A percentile compares a stretch with the other conserved stretches of the same genome.
Evolutionary conservation across 30 jellyfish, hydroid and myxozoan species (phyloP).

Genomic region (Morbakka virulenta): DNA sequence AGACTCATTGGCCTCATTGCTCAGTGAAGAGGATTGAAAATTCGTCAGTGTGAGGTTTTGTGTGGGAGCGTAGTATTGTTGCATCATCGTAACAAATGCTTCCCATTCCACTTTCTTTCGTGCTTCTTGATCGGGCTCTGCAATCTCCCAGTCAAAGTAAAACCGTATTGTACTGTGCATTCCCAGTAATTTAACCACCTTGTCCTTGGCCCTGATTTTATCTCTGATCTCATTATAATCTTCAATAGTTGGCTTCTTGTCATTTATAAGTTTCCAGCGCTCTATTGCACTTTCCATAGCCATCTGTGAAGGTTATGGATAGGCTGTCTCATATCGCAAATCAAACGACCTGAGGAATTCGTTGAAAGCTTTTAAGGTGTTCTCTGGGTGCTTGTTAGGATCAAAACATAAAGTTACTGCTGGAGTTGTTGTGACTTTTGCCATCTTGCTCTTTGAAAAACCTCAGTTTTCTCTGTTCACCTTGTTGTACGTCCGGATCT

Average conservation of each 20-base stretch:
- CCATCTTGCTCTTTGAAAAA: not conserved
- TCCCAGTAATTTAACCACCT: not conserved
- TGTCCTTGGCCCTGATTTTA: not conserved
- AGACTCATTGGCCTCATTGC: not conserved
- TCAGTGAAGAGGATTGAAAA: not conserved
- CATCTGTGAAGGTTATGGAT: not conserved
- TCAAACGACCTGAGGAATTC: too few species aligned
- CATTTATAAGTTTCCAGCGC: not conserved
- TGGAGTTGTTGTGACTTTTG: too few species aligned
- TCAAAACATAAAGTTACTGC: not conserved
- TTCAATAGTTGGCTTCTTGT: too few species aligned
- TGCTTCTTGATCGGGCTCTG: too few species aligned
- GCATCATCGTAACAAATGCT: not conserved
- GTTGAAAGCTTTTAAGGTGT: too few species aligned
- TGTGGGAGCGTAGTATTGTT: not conserved
- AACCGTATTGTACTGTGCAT: not conserved
- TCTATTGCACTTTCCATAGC: not conserved
- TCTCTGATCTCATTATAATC: not conserved
- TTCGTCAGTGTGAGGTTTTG: not conserved
- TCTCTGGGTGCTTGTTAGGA: not conserved
- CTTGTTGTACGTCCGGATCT: too few species aligned
- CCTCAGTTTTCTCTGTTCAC: too few species aligned
- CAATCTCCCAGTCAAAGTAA: not conserved
- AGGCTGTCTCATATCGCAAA: too few species aligned
- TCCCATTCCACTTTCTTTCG: not conserved